Base-by-base conservation (phyloP, 2,888 invertebrate species). In the Morpho achilles region DNA sequence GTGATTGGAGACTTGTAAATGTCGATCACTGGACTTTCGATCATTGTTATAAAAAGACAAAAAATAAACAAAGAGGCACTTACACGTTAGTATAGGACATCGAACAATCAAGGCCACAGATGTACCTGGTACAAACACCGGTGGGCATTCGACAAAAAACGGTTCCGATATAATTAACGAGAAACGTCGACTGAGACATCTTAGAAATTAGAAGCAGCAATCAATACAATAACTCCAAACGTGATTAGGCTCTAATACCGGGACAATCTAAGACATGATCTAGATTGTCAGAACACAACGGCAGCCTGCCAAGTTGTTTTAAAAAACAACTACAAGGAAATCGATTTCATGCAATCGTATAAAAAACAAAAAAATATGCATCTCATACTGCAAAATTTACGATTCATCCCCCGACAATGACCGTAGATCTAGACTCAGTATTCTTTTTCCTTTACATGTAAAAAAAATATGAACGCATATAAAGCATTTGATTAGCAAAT, bases 391-490 rank as follows among this genome's bases (percentile, higher is more conserved):
- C 72, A 68, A 89, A 86, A 86, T 68, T 84, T 79, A 84, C 87
- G 69, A 85, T 79, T 89, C 89, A 89, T 88, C 88, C 88, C 87
- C 85, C 79, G 86, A 65, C 87, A 88, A 81, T 81, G 86, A 87
- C 82, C 87, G 71, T 71, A 60, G 73, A 81, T 82, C 87, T 85
- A 87, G 85, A 84, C 80, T 63, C 44, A 51, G 48, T 52, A 22
- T 52, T 52, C 54, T 53, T 44, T 55, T 39, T 60, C 43, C 45
- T 47, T 53, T 51, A 58, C 49, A 51, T 41, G 32, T 2, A 41
- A 3, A 40, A 53, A 59, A 42, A 59, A 8, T 32, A 16, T 16
- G 8, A 50, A 53, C 39, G 23, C 45, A 8, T 22, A 9, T 32
- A 39, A 43, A 40, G 6, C 42, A 23, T 58, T 49, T 54, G 57